phyloP scores from a whole-genome alignment of 1,140 invertebrate genomes.

The Drosophila baimaii region DNA sequence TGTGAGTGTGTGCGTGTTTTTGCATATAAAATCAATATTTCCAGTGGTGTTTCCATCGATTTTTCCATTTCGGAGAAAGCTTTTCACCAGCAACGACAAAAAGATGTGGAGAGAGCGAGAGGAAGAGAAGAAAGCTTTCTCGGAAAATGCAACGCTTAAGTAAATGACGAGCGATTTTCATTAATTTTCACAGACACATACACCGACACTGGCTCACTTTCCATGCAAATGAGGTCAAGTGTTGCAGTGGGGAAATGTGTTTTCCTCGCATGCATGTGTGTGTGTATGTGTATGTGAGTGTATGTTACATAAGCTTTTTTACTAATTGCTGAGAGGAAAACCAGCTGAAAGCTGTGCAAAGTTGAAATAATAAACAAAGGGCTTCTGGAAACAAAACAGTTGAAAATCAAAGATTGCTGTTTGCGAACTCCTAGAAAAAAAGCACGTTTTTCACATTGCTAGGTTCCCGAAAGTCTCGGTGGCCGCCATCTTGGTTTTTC shows the following conservation, averaged over 20 bases:
- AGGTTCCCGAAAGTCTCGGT: slow-evolving; percentile 58
- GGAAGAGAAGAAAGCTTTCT: slow-evolving; percentile 34
- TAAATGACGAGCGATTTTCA: slow-evolving; percentile 69
- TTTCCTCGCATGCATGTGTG: slow-evolving; percentile 22
- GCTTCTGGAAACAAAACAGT: slow-evolving; percentile 10
- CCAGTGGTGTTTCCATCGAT: slow-evolving; percentile 71
- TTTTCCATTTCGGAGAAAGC: slow-evolving; percentile 74
- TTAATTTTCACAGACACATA: slow-evolving; percentile 61
- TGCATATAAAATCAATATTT: slow-evolving; percentile 74
- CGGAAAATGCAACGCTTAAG: slow-evolving; percentile 51
- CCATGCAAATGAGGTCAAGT: slow-evolving; percentile 81
- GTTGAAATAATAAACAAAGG: slow-evolving; percentile 23
- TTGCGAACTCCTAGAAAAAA: slow-evolving; percentile 42
- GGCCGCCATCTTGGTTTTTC: slow-evolving; percentile 75
- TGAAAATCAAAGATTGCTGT: slow-evolving; percentile 14
- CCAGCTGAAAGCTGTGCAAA: slow-evolving; percentile 33
- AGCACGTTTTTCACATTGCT: slow-evolving; percentile 56
- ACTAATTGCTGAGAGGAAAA: slow-evolving; percentile 42
- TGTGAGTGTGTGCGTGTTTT: slow-evolving; percentile 54
- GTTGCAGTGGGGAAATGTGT: slow-evolving; percentile 68
- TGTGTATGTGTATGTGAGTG: slow-evolving; percentile 29
- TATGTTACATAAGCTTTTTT: slow-evolving; percentile 78
- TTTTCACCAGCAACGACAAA: slow-evolving; percentile 33
- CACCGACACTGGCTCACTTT: slow-evolving; percentile 43
- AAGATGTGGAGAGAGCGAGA: slow-evolving; percentile 2